A percentile compares a stretch with the other conserved stretches of the same genome.
Evolutionary conservation across 1,140 invertebrate species (phyloP).

Genomic region (Drosophila navojoa): DNA sequence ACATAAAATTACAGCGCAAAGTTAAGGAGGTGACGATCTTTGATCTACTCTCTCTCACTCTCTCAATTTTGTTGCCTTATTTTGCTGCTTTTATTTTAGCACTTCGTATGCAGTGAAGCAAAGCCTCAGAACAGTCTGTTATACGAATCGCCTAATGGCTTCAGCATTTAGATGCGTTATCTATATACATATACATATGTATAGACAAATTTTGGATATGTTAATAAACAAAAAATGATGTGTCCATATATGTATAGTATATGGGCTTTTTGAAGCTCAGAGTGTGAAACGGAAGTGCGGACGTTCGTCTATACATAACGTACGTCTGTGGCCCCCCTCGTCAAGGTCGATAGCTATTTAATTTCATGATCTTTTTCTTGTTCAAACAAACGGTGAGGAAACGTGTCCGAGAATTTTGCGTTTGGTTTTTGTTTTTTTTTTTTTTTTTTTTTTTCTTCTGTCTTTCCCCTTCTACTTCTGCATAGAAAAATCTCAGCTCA

Average conservation of each 20-base stretch:
- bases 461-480: slow-evolving; percentile 33
- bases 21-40: slow-evolving; percentile 43
- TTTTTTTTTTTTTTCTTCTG: slow-evolving; percentile 13
- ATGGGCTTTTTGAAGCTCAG: slow-evolving; percentile 39
- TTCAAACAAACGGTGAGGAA: slow-evolving; percentile 57
- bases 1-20: slow-evolving; percentile 20
- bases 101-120: not conserved
- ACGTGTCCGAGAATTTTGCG: slow-evolving; percentile 55
- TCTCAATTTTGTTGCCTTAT: slow-evolving; percentile 8
- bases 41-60: slow-evolving; percentile 20
- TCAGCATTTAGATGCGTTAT: slow-evolving; percentile 1
- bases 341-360: slow-evolving; percentile 72
- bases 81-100: slow-evolving; percentile 7
- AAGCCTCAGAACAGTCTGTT: not conserved
- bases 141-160: slow-evolving; percentile 31
- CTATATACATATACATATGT: slow-evolving; percentile 12
- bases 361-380: slow-evolving; percentile 79
- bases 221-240: slow-evolving; percentile 54
- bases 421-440: slow-evolving; percentile 53
- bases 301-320: slow-evolving; percentile 26
- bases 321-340: slow-evolving; percentile 46
- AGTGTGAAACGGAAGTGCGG: slow-evolving; percentile 80
- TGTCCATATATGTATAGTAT: slow-evolving; percentile 17
- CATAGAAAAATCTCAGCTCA: slow-evolving; percentile 36
- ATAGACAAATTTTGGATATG: slow-evolving; percentile 49